Percentiles rank a stretch among this genome's conserved stretches.
phyloP scores from a whole-genome alignment of 1,140 invertebrate species.

The Ephestia elutella region DNA sequence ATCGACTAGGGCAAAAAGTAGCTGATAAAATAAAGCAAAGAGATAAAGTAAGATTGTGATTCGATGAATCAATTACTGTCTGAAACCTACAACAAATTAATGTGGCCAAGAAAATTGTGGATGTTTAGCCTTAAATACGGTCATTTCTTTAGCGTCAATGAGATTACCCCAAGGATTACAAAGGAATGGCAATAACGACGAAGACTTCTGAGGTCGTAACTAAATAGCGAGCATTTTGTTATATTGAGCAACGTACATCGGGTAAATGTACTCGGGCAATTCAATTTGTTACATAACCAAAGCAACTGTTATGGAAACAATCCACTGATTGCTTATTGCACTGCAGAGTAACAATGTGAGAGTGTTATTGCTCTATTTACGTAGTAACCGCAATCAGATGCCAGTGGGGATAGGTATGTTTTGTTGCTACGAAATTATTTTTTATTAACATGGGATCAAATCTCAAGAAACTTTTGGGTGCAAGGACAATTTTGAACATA shows the following conservation, averaged over 20 bases:
- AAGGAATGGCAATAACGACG: constrained; percentile 18
- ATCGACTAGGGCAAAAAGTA: not conserved
- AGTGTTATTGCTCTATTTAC: constrained; percentile 41
- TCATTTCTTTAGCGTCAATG: constrained; percentile 25
- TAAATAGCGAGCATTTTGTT: constrained; percentile 21
- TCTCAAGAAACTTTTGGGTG: not conserved
- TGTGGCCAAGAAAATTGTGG: constrained; percentile 8
- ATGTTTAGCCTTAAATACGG: constrained; percentile 14
- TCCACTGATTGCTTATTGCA: constrained; percentile 46
- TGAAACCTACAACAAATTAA: constrained; percentile 4
- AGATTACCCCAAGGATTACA: constrained; percentile 27
- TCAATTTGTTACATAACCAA: constrained; percentile 44
- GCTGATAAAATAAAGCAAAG: not conserved
- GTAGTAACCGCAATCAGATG: constrained; percentile 34
- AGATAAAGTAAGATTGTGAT: not conserved
- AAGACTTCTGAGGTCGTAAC: constrained; percentile 15
- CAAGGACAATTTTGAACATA: constrained; percentile 23
- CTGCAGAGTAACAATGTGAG: constrained; percentile 32
- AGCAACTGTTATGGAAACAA: constrained; percentile 50
- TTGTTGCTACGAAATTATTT: not conserved
- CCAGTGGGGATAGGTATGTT: constrained; percentile 24
- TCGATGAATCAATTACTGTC: not conserved
- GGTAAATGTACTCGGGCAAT: constrained; percentile 27
- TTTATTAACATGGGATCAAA: not conserved
- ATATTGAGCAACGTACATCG: constrained; percentile 9